Base-by-base conservation (phyloP, 2,888 invertebrate species). In the Dusona sp. region DNA sequence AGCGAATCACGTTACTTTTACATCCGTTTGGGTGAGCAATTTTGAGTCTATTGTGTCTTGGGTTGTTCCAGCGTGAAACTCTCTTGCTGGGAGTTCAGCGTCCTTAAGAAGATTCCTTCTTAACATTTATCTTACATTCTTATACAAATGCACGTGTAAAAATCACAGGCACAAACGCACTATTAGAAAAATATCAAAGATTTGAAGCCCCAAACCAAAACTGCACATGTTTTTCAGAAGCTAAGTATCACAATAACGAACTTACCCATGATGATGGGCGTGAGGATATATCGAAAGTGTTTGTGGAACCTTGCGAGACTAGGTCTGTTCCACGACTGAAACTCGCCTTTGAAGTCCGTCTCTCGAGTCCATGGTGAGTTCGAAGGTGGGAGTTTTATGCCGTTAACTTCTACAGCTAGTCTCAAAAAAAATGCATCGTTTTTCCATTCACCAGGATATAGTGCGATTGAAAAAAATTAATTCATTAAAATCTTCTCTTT, bases 331-430 rank as follows among this genome's bases (percentile, higher is more conserved):
- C 68, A 84, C 79, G 85, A 87, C 88, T 88, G 86, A 87, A 42
- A 48, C 65, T 78, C 84, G 83, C 80, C 89, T 79, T 73, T 87
- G 79, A 86, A 86, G 82, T 84, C 86, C 29, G 80, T 57, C 79
- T 45, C 42, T 29, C 61, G 79, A 84, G 86, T 80, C 74, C 67
- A 81, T 45, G 75, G 51, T 67, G 72, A 79, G 33, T 74, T 61
- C 29, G 36, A 70, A 84, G 75, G 88, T 85, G 87, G 87, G 89
- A 88, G 88, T 86, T 77, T 65, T 61, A 85, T 89, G 72, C 89
- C 89, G 89, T 89, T 89, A 89, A 70, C 74, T 77, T 82, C 45
- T 85, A 87, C 85, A 65, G 82, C 65, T 38, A 48, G 82, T 83
- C 33, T 79, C 82, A 85, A 87, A 87, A 81, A 33, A 67, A 36